These are phyloP conservation scores for Meles meles DNA, from an alignment of 2,113 vertebrate genomes.

Conservation along the genomic window DNA sequence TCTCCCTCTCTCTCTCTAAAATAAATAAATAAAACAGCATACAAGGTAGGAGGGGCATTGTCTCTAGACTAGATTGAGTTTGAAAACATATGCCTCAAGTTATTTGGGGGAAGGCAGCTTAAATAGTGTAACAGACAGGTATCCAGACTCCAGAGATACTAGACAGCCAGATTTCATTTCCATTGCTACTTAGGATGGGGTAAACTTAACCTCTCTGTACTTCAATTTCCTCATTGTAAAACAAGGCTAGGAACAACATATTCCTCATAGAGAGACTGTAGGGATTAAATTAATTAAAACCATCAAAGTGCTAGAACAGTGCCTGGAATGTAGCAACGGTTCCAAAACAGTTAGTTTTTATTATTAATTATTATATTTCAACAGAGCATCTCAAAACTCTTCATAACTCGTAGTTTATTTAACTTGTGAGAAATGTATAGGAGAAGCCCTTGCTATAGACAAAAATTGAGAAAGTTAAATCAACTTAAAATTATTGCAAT, in stretches of 20 bases:
- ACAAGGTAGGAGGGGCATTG: not conserved
- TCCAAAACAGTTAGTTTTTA: not conserved
- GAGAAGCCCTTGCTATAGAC: not conserved
- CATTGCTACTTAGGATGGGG: not conserved
- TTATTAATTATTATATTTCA: not conserved
- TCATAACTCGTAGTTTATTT: not conserved
- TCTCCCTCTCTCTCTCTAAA: not conserved
- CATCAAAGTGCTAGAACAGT: not conserved
- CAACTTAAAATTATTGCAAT: conserved; percentile 19
- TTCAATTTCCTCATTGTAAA: not conserved
- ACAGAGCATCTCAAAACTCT: not conserved
- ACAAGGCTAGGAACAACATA: not conserved
- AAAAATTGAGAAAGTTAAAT: conserved; percentile 30
- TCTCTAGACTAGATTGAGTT: not conserved
- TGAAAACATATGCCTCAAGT: not conserved
- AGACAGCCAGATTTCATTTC: not conserved
- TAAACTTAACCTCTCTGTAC: not conserved
- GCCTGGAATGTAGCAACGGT: not conserved
- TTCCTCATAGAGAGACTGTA: not conserved
- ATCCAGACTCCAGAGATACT: not conserved
- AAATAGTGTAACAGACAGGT: not conserved
- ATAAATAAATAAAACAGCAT: not conserved
- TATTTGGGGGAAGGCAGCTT: not conserved
- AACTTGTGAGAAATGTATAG: not conserved
- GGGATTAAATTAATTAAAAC: not conserved